These are phyloP conservation scores for Spondyliosoma cantharus DNA, from an alignment of 2,797 vertebrate species.

Conservation along the genomic window DNA sequence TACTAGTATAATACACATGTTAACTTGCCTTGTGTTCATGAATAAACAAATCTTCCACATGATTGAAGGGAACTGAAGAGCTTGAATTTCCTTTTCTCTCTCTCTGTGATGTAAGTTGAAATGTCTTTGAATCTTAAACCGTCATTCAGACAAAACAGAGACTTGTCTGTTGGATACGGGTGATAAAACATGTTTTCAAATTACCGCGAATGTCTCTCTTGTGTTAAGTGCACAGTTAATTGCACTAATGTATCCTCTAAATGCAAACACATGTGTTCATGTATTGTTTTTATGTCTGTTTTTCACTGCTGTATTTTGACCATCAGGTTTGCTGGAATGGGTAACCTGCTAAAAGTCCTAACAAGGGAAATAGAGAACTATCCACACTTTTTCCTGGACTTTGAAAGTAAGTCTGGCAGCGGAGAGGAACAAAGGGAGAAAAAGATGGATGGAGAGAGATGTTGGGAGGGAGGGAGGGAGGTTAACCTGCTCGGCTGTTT, in stretches of 20 bases:
- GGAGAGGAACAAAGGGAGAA: slow-evolving; percentile 41
- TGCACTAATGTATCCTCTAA: not conserved
- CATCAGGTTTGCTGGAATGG: slow-evolving; percentile 99
- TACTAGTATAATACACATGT: not conserved
- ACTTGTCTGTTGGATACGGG: slow-evolving; percentile 19
- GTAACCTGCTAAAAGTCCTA: slow-evolving; percentile 99
- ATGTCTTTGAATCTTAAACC: too few relatives aligned
- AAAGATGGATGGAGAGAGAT: slow-evolving; percentile 44
- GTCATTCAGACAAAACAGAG: not conserved
- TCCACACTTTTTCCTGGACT: slow-evolving; percentile 99
- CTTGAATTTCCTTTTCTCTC: too few relatives aligned
- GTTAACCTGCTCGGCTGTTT: slow-evolving; percentile 51
- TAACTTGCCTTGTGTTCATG: not conserved
- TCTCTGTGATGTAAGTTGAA: too few relatives aligned
- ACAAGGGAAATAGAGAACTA: slow-evolving; percentile 99
- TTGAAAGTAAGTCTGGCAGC: slow-evolving; percentile 97
- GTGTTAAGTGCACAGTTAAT: not conserved
- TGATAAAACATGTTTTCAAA: not conserved
- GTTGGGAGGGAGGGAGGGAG: not conserved
- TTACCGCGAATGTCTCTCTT: not conserved
- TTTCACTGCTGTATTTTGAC: slow-evolving; percentile 79
- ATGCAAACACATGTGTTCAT: not conserved
- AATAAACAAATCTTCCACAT: not conserved
- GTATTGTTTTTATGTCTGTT: slow-evolving; percentile 36
- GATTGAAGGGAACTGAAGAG: not conserved